A percentile compares a stretch with the other conserved stretches of the same genome.
Conservation (phyloP, 1,140 invertebrate genomes). For the Saccostrea cuccullata region DNA sequence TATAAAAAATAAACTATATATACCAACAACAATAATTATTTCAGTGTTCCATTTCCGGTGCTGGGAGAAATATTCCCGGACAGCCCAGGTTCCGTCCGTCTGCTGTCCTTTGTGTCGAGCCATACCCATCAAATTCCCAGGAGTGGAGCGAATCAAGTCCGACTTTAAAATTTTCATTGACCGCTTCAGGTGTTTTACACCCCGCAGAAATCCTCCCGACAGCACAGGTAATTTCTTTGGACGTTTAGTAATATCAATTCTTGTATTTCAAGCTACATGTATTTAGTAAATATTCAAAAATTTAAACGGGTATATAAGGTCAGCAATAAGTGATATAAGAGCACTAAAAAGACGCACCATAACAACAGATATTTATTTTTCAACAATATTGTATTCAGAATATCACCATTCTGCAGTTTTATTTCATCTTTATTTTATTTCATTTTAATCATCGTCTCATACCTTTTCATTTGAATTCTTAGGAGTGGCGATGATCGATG, state of each 20-base stretch:
- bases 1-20: too few species aligned
- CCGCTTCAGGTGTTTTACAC: neutral
- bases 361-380: too few species aligned
- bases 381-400: neutral
- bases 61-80: neutral
- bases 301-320: too few species aligned
- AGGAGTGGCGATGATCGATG: constrained; percentile 13
- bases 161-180: neutral
- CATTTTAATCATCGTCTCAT: neutral
- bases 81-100: neutral
- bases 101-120: constrained; percentile 5
- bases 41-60: neutral
- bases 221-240: neutral
- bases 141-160: neutral
- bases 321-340: too few species aligned
- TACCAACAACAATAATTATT: neutral
- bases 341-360: too few species aligned
- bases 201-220: neutral
- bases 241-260: too few species aligned
- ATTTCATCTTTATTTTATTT: too few species aligned
- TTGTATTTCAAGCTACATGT: too few species aligned
- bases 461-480: neutral
- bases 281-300: too few species aligned
- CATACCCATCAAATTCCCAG: constrained; percentile 19
- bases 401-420: too few species aligned